Base-by-base conservation (phyloP, 2,113 vertebrate genomes). In the Oceanites oceanicus region DNA sequence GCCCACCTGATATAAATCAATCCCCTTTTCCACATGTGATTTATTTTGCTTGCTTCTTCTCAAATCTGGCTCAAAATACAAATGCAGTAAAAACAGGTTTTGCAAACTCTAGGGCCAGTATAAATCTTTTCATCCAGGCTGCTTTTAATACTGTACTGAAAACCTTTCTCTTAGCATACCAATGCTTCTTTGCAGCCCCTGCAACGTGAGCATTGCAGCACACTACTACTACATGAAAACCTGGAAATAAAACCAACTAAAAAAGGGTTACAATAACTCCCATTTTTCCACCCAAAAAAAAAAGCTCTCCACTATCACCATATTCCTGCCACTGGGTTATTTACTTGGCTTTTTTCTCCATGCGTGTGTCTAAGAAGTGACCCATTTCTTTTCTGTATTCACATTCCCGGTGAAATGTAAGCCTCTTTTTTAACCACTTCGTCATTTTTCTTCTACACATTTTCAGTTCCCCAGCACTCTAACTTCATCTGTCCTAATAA, bases 111-210 rank as follows among this genome's bases (percentile, higher is more conserved):
- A 26, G 62, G 85, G 75, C 78, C 38, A 9, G 38, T 15, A 80
- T 93, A 95, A 96, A 92, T 94, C 90, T 90, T 92, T 74, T 23
- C 20, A 92, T 21, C 29, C 77, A 9, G 50, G 34, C 42, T n/a
- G n/a, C 42, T 70, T 83, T 56, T 76, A 83, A 38, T 22, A 38
- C 55, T 9, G 45, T 23, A 2, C 68, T 42, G 65, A 34, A 58
- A 74, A 27, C 26, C 38, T 70, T 77, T 47, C 55, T 26, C 72
- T 30, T 23, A 73, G 95, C 82, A 79, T 26, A 45, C 38, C 75
- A 62, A 25, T 22, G 75, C 56, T 27, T 47, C 74, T 36, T 50
- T 26, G 67, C 85, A 85, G 90, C 63, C 67, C 76, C 87, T 74
- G 81, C 81, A 44, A 55, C 4, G 9, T 14, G 42, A 81, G 65